Evolutionary conservation across 1,140 invertebrate genomes (phyloP), one percentile per base, ranked within the genome.

Genomic region (Tenebrio molitor): DNA sequence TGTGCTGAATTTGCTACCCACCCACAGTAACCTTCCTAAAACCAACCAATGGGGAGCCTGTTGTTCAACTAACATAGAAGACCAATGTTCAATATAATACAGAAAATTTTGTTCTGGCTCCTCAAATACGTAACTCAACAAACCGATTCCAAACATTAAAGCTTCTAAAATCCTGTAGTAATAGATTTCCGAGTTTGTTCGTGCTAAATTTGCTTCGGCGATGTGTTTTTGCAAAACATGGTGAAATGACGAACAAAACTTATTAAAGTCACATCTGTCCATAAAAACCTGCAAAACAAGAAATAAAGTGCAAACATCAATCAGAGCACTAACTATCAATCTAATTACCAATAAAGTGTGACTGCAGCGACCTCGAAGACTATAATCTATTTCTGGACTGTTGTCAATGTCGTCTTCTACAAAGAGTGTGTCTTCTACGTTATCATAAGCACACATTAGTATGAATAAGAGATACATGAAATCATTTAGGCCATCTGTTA

Each of bases 91-190:
- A 44, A 66, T 29, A 5, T 29, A 41, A 44, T 23, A 44, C 2
- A 41, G 12, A 29, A 66, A 66, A 25, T 34, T 41, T 42, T 14
- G 12, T 10, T 41, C 23, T 3, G 64, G 64, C 44, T 42, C 36
- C 23, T 44, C 36, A 66, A 21, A 66, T 42, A 66, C 64, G 8
- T 21, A 21, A 42, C 36, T 44, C 12, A 66, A 66, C n/a, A 66
- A 21, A 25, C 64, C 64, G 19, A 66, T 16, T 23, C 64, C 42
- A 12, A 25, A 66, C 64, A 66, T 66, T 25, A 66, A 8, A 21
- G 39, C 64, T 42, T 66, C 64, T 42, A 66, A 66, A 44, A 66
- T 66, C n/a, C 42, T 17, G 17, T 66, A 21, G 16, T 41, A 66
- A 25, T 44, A 66, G n/a, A 25, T 12, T 15, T 44, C 42, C 1